Conservation (phyloP, 1,140 invertebrate species). For the Harpegnathos saltator region DNA sequence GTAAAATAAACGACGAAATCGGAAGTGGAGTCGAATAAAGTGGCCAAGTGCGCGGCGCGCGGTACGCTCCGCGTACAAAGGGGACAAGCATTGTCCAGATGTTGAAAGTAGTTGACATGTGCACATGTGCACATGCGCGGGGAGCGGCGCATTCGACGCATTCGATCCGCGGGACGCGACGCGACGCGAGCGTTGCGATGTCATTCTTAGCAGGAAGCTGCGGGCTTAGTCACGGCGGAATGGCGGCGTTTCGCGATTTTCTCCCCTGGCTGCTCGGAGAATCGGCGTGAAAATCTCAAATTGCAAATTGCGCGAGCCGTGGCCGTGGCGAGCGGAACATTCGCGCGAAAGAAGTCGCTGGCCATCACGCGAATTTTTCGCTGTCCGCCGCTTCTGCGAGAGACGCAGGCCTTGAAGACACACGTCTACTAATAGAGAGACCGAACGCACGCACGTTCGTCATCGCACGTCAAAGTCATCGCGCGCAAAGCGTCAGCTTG, state of each 20-base stretch:
- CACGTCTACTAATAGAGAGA: background rate
- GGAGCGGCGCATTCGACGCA: constrained; percentile 12
- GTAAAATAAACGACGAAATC: constrained; percentile 63
- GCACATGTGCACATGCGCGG: constrained; percentile 50
- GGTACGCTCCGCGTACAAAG: constrained; percentile 38
- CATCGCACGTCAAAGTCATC: constrained; percentile 15
- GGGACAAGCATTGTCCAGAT: constrained; percentile 47
- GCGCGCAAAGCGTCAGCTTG: constrained; percentile 38
- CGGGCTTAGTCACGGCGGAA: constrained; percentile 15
- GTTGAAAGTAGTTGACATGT: constrained; percentile 59
- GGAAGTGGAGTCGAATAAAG: constrained; percentile 68
- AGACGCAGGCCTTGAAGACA: background rate
- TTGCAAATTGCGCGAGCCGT: background rate
- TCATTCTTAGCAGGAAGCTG: constrained; percentile 21
- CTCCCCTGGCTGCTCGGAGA: background rate
- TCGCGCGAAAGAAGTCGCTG: background rate
- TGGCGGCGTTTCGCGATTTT: constrained; percentile 1
- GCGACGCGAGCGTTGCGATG: constrained; percentile 40
- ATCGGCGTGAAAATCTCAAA: constrained; percentile 32
- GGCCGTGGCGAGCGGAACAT: background rate
- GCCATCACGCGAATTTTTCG: constrained; percentile 43
- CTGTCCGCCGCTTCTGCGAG: constrained; percentile 11
- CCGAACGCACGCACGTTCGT: too few relatives aligned
- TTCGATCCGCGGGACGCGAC: constrained; percentile 34
- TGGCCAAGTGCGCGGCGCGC: constrained; percentile 65